Conservation (phyloP, 37 sponge, comb jelly and placozoan genomes). For the Crambe crambe region DNA sequence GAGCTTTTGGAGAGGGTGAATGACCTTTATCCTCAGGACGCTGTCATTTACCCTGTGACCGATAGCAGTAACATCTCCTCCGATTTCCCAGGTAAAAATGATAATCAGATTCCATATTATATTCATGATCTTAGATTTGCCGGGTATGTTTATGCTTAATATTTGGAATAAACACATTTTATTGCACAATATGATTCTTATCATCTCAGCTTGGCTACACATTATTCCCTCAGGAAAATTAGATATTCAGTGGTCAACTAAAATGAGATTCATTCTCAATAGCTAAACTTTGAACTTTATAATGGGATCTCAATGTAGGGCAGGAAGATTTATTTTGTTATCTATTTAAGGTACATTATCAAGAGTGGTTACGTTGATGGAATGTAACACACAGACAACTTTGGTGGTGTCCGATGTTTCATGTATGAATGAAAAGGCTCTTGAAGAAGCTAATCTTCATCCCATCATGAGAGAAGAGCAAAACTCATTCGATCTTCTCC, state of each 20-base stretch:
- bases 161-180: no score
- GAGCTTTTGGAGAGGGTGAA: slow-evolving; percentile 23
- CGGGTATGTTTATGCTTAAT: no score
- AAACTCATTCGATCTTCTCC: slow-evolving; percentile 1
- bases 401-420: slow-evolving; percentile 4
- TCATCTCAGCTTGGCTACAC: no score
- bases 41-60: slow-evolving; percentile 16
- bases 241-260: no score
- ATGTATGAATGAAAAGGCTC: not conserved
- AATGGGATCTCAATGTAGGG: no score
- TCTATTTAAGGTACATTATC: not conserved
- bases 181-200: not conserved
- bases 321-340: not conserved
- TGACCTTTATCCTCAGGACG: slow-evolving; percentile 15
- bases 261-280: no score
- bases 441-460: not conserved
- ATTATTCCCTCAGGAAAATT: no score
- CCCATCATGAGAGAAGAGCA: not conserved
- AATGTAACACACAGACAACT: slow-evolving; percentile 8
- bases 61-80: not conserved
- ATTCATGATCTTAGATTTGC: no score
- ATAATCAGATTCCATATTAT: no score
- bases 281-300: no score
- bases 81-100: not conserved
- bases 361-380: slow-evolving; percentile 18